Evolutionary conservation across 2,113 vertebrate species (phyloP).

Genomic region (Petroica traversi): DNA sequence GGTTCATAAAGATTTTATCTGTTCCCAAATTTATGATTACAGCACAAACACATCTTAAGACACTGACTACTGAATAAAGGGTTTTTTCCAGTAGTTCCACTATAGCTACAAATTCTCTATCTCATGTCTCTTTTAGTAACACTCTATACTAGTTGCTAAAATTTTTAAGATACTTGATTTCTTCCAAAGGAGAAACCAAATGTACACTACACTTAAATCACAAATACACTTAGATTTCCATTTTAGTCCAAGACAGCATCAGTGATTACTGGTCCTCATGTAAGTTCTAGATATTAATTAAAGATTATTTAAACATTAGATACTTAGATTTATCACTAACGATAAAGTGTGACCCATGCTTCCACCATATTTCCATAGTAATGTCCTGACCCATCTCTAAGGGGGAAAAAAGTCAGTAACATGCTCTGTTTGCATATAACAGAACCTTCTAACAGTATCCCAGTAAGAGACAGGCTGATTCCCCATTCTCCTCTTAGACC

Average conservation of each 20-base stretch:
- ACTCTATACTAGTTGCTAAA: neutral
- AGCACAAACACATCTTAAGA: neutral
- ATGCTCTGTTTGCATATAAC: neutral
- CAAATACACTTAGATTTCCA: neutral
- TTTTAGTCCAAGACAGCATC: neutral
- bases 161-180: neutral
- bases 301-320: neutral
- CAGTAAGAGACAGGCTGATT: neutral
- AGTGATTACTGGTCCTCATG: neutral
- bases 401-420: neutral
- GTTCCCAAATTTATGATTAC: neutral
- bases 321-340: neutral
- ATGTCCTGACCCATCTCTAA: neutral
- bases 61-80: neutral
- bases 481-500: neutral
- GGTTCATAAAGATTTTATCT: neutral
- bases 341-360: neutral
- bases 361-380: neutral
- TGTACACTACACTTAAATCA: neutral
- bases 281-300: neutral
- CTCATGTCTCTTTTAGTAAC: neutral
- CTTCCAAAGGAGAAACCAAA: neutral
- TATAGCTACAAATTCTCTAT: neutral
- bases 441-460: neutral
- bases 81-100: fast-evolving